phyloP scores from a whole-genome alignment of 1,140 invertebrate species.

The Holotrichia oblita region DNA sequence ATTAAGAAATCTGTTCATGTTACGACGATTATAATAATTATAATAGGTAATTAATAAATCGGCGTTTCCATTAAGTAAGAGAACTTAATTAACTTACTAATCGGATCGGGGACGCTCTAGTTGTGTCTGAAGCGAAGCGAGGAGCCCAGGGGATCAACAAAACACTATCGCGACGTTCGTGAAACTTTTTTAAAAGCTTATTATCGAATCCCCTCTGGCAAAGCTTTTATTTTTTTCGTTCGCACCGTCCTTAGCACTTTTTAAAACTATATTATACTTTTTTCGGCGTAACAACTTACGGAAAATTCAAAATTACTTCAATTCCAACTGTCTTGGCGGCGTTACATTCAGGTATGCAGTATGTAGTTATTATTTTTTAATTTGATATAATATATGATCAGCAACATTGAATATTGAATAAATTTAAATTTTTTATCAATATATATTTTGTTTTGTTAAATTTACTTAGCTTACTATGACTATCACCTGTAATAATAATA shows the following conservation, averaged over 20 bases:
- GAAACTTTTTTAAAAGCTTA: conserved; percentile 62
- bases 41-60: conserved; percentile 61
- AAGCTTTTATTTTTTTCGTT: conserved; percentile 51
- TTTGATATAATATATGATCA: too few species aligned
- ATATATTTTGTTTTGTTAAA: too few species aligned
- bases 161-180: conserved; percentile 56
- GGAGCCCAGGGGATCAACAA: conserved; percentile 56
- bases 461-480: too few species aligned
- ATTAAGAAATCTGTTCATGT: neutral
- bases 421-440: too few species aligned
- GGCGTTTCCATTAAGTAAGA: conserved; percentile 59
- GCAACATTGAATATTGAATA: too few species aligned
- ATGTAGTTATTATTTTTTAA: neutral
- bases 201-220: conserved; percentile 58
- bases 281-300: conserved; percentile 1
- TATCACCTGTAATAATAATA: too few species aligned
- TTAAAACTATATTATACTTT: conserved; percentile 58
- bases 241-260: conserved; percentile 58
- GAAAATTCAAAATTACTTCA: conserved; percentile 14
- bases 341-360: neutral
- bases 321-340: conserved; percentile 1
- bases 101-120: conserved; percentile 52
- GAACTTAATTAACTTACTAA: conserved; percentile 62
- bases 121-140: conserved; percentile 37
- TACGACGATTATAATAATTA: conserved; percentile 45